phyloP scores from a whole-genome alignment of 2,113 vertebrate genomes.

The Oreochromis spilurus region DNA sequence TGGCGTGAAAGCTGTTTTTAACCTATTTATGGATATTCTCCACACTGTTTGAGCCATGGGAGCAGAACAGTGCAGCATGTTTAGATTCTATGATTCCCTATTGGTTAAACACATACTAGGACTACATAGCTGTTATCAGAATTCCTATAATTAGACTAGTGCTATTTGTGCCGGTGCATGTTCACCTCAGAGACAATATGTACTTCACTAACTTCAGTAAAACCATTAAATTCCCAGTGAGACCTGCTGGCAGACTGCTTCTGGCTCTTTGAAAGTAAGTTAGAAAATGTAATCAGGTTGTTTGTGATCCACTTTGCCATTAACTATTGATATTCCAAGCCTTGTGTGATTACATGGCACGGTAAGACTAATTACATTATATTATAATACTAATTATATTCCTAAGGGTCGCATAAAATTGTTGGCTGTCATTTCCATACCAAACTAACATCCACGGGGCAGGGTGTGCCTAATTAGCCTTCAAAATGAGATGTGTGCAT shows the following conservation, averaged over 20 bases:
- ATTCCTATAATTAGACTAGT: constrained; percentile 32
- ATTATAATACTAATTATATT: constrained; percentile 59
- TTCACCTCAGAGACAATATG: constrained; percentile 48
- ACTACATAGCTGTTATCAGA: constrained; percentile 1
- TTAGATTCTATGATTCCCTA: neutral
- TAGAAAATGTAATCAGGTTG: constrained; percentile 52
- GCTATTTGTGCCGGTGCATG: neutral
- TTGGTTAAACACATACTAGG: constrained; percentile 14
- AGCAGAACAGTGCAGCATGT: neutral
- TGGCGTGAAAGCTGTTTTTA: neutral
- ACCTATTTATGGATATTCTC: neutral
- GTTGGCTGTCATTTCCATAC: constrained; percentile 50
- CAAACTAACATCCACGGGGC: constrained; percentile 47
- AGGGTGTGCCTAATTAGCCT: constrained; percentile 37
- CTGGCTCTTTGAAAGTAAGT: constrained; percentile 48
- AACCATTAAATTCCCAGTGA: constrained; percentile 47
- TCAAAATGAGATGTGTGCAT: constrained; percentile 8
- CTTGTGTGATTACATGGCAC: constrained; percentile 16
- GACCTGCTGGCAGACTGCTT: constrained; percentile 40
- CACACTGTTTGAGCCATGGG: neutral
- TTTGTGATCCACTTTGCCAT: constrained; percentile 60
- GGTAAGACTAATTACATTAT: constrained; percentile 53
- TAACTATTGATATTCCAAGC: constrained; percentile 46
- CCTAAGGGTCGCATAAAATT: constrained; percentile 39
- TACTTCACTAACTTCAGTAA: constrained; percentile 46